Evolutionary conservation across 2,797 vertebrate species (phyloP), one percentile per base, ranked within the genome.

Genomic region (Apodemus agrarius): DNA sequence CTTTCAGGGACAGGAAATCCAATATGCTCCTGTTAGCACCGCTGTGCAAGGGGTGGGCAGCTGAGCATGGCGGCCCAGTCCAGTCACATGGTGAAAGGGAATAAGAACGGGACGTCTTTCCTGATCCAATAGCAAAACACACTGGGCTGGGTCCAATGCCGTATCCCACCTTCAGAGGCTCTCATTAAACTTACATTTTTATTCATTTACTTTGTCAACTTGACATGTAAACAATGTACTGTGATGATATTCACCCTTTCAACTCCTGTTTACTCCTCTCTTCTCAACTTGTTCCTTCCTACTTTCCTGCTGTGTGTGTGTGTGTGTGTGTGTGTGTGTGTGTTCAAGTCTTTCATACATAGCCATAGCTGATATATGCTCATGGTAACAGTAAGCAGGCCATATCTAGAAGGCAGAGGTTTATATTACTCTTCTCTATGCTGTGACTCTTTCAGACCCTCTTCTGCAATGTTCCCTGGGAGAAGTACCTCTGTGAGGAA

Each of bases 51-150:
- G 19, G 49, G 13, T 72, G 10, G n/a, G n/a, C 14, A 3, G 24
- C 75, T 87, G 34, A 21, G 49, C 46, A 63, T 40, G 31, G n/a
- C 46, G 37, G 16, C 24, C 4, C 34, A 93, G 26, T 6, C 4
- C 0, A 46, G 6, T 17, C 26, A 19, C 52, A 16, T 16, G 26
- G 10, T 1, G 4, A n/a, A 31, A 37, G 0, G 40, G 3, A 74
- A 19, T 49, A 31, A 17, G 61, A n/a, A 14, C 49, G 37, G 8
- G 6, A 49, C 1, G 14, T 22, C 0, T n/a, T 57, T 16, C 24
- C 54, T 57, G 67, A 76, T 21, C 17, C n/a, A 22, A 24, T 6
- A 83, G 74, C 22, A 78, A 69, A 89, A 14, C 59, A 22, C 29
- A n/a, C 4, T n/a, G 22, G 29, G 16, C 49, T 19, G 26, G 3